These are phyloP conservation scores for Bicyclus anynana DNA, from an alignment of 1,140 invertebrate species.

Conservation along the genomic window DNA sequence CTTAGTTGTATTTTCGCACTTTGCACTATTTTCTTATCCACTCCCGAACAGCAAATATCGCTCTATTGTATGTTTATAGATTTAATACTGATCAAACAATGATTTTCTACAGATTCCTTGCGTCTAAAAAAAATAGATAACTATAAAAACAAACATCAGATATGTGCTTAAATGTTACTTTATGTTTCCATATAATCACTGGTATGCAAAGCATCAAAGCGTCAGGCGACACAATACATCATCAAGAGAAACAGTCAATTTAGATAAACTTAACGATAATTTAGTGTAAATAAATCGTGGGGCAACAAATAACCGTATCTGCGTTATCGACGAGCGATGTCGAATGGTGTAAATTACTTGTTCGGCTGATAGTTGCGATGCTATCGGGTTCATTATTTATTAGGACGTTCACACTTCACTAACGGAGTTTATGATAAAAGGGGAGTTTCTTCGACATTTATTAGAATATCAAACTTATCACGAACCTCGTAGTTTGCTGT, in stretches of 20 bases:
- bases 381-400: slow-evolving; percentile 13
- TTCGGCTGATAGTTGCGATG: background rate
- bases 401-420: slow-evolving; percentile 13
- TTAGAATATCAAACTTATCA: too few species aligned
- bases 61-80: too few species aligned
- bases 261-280: background rate
- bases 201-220: background rate
- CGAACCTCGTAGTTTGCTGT: too few species aligned
- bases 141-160: too few species aligned
- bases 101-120: too few species aligned
- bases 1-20: too few species aligned
- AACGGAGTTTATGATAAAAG: background rate
- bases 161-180: too few species aligned
- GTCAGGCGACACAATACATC: background rate
- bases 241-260: slow-evolving; percentile 1
- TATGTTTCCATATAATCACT: too few species aligned
- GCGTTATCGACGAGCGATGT: slow-evolving; percentile 13
- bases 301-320: slow-evolving; percentile 2
- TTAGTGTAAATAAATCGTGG: background rate
- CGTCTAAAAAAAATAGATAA: too few species aligned
- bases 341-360: slow-evolving; percentile 16
- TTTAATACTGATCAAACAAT: too few species aligned
- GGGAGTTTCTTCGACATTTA: background rate
- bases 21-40: too few species aligned
- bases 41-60: too few species aligned